A percentile compares a stretch with the other conserved stretches of the same genome.
These are phyloP conservation scores for Cybosia mesomella DNA, from an alignment of 2,888 invertebrate species.

Conservation along the genomic window DNA sequence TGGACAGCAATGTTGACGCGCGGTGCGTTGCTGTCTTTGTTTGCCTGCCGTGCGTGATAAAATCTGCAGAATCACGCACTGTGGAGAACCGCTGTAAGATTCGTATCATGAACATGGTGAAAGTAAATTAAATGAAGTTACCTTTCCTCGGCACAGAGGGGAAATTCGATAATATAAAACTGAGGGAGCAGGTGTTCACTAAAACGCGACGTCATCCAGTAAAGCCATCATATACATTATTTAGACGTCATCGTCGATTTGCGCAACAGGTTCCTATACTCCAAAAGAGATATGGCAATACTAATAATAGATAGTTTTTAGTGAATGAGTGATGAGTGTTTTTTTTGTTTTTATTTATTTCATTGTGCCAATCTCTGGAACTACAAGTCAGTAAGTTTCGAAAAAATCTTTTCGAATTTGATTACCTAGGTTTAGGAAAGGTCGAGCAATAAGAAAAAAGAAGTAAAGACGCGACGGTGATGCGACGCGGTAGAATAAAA, in stretches of 20 bases:
- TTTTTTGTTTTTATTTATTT: neutral
- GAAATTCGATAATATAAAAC: conserved; percentile 72
- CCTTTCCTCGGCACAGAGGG: conserved; percentile 55
- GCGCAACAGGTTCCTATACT: conserved; percentile 20
- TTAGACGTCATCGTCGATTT: conserved; percentile 49
- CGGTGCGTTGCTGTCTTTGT: no score
- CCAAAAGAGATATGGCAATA: conserved; percentile 8
- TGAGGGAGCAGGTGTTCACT: conserved; percentile 42
- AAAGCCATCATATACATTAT: conserved; percentile 62
- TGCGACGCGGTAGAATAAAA: no score
- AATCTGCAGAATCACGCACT: neutral
- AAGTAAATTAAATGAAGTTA: conserved; percentile 61
- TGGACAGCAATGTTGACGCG: no score
- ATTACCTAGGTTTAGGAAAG: no score
- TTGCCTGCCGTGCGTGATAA: no score
- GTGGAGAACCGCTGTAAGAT: neutral
- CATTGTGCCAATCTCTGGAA: neutral
- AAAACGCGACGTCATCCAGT: conserved; percentile 65
- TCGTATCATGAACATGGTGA: conserved; percentile 11
- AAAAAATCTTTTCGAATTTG: no score
- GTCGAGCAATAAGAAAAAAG: no score
- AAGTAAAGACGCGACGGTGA: no score
- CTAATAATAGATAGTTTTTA: neutral
- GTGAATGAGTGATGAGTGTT: neutral
- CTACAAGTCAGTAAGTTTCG: no score